phyloP scores from a whole-genome alignment of 2,113 vertebrate species.

The Axis porcinus region DNA sequence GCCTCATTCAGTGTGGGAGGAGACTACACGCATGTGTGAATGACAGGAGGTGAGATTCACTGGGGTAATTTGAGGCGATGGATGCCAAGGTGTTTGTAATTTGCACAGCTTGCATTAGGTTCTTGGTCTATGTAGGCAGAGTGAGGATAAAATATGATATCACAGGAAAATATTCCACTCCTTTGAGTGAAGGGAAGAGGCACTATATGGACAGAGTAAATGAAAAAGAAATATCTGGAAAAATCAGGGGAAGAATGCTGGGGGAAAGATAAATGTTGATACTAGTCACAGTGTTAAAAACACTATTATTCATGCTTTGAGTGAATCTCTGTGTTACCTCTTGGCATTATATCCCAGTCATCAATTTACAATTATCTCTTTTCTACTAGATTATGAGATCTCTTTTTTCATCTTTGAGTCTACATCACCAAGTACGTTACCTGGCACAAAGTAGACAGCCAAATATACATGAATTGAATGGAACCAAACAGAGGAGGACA shows the following conservation, averaged over 20 bases:
- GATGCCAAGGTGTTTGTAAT: not conserved
- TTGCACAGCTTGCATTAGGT: not conserved
- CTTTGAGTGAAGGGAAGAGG: not conserved
- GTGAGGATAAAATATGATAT: not conserved
- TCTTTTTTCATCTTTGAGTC: not conserved
- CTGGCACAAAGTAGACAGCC: not conserved
- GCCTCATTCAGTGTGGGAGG: not conserved
- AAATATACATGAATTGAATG: not conserved
- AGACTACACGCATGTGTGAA: not conserved
- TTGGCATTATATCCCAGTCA: not conserved
- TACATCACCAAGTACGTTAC: not conserved
- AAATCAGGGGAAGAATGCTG: not conserved
- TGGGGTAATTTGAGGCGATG: not conserved
- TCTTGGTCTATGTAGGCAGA: not conserved
- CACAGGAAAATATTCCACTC: not conserved
- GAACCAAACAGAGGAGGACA: not conserved
- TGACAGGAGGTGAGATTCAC: not conserved
- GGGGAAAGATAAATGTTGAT: not conserved
- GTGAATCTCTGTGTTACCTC: not conserved
- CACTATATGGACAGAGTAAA: not conserved
- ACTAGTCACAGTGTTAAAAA: not conserved
- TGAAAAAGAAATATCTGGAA: not conserved
- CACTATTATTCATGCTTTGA: not conserved
- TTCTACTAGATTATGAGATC: not conserved
- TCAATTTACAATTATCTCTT: not conserved